Conservation (phyloP, 2,888 invertebrate species). For the Siphlonurus alternatus region DNA sequence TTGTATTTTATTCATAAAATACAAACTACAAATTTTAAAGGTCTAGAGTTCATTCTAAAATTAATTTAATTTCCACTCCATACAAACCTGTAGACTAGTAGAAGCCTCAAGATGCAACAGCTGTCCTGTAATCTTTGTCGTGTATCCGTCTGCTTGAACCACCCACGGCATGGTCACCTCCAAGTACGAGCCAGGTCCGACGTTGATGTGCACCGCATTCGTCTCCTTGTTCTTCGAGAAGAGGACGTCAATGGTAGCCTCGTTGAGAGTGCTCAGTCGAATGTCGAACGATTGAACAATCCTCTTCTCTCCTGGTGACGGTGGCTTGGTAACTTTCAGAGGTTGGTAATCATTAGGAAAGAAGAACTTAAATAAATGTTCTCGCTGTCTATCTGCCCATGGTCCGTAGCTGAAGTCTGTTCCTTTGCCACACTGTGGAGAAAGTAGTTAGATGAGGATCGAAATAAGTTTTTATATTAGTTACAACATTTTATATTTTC, state of each 20-base stretch:
- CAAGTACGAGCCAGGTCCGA: conserved; percentile 87
- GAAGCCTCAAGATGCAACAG: conserved; percentile 87
- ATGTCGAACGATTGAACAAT: conserved; percentile 87
- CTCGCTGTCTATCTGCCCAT: conserved; percentile 96
- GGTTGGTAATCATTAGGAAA: conserved; percentile 78
- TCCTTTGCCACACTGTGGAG: conserved; percentile 82
- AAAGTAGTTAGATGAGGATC: conserved; percentile 12
- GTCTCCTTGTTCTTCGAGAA: conserved; percentile 92
- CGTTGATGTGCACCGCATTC: conserved; percentile 90
- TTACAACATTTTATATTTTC: not conserved
- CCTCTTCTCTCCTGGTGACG: conserved; percentile 73
- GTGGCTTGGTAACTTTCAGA: conserved; percentile 56
- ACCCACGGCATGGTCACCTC: conserved; percentile 96
- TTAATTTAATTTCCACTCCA: too few relatives aligned
- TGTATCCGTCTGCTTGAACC: conserved; percentile 70
- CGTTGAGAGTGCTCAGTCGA: conserved; percentile 73
- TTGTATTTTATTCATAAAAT: too few relatives aligned
- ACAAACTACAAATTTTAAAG: too few relatives aligned
- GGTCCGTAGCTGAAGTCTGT: conserved; percentile 96
- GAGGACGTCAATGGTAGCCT: conserved; percentile 87
- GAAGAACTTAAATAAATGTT: conserved; percentile 89
- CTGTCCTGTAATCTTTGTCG: conserved; percentile 83
- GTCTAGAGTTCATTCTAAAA: too few relatives aligned
- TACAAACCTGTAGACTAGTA: conserved; percentile 61
- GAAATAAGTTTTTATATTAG: not conserved